A percentile compares a stretch with the other conserved stretches of the same genome.
Evolutionary conservation across 2,113 vertebrate species (phyloP).

Genomic region (Hippocampus mohnikei): DNA sequence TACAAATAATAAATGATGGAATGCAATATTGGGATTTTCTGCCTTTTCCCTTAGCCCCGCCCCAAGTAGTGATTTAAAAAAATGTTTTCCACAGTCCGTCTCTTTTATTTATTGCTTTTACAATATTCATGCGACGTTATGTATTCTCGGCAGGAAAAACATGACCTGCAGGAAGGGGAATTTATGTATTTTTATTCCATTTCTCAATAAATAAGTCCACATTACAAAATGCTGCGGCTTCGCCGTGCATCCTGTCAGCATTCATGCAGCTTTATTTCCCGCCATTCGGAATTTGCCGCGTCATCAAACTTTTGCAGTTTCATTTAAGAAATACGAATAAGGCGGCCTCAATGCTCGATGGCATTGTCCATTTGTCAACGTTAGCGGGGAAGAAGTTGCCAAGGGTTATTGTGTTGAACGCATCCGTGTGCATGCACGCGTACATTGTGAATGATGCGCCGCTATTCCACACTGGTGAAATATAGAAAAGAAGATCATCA

Average conservation of each 20-base stretch:
- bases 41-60: background rate
- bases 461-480: background rate
- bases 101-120: background rate
- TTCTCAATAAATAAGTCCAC: background rate
- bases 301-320: background rate
- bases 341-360: background rate
- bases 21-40: too few relatives aligned
- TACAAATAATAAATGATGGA: too few relatives aligned
- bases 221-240: background rate
- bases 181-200: background rate
- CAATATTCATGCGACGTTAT: background rate
- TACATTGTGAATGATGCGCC: background rate
- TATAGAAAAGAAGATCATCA: background rate
- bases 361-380: background rate
- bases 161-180: background rate
- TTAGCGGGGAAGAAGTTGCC: background rate
- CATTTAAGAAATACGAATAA: background rate
- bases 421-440: background rate
- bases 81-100: background rate
- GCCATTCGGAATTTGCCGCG: background rate
- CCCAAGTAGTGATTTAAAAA: background rate
- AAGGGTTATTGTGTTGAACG: background rate
- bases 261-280: background rate
- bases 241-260: background rate
- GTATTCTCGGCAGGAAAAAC: background rate